phyloP scores from a whole-genome alignment of 2,888 invertebrate species.

The Silvanus unidentatus region DNA sequence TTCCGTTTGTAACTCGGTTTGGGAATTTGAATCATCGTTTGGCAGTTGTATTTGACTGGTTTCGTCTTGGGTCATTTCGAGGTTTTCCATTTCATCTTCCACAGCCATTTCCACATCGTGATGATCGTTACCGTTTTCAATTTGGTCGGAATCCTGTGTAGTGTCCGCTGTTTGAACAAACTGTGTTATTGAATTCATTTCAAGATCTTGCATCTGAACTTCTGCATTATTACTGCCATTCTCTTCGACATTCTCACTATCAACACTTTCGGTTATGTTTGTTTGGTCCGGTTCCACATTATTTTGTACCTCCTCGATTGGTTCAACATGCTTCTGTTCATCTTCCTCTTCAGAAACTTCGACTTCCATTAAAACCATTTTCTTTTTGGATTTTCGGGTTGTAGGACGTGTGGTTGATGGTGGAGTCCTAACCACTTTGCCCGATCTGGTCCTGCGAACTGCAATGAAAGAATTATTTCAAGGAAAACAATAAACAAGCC shows the following conservation, averaged over 20 bases:
- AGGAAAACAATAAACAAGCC: no score
- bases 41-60: no score
- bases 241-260: neutral
- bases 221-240: neutral
- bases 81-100: no score
- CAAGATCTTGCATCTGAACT: neutral
- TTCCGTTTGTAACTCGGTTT: slow-evolving; percentile 1
- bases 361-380: slow-evolving; percentile 45
- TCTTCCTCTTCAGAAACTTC: slow-evolving; percentile 47
- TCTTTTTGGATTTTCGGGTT: slow-evolving; percentile 42
- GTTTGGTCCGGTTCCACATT: neutral
- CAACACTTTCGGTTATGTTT: neutral
- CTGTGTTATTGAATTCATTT: no score
- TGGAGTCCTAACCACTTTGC: slow-evolving; percentile 39
- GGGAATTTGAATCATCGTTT: no score
- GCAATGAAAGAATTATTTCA: neutral
- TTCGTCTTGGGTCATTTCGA: no score
- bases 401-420: slow-evolving; percentile 32
- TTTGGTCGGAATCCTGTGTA: no score
- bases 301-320: slow-evolving; percentile 20
- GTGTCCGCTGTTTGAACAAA: no score
- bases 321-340: slow-evolving; percentile 10
- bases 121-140: no score
- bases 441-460: slow-evolving; percentile 56
- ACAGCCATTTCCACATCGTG: no score